These are phyloP conservation scores for Sebastes dallii DNA, from an alignment of 2,797 vertebrate species.

Conservation along the genomic window DNA sequence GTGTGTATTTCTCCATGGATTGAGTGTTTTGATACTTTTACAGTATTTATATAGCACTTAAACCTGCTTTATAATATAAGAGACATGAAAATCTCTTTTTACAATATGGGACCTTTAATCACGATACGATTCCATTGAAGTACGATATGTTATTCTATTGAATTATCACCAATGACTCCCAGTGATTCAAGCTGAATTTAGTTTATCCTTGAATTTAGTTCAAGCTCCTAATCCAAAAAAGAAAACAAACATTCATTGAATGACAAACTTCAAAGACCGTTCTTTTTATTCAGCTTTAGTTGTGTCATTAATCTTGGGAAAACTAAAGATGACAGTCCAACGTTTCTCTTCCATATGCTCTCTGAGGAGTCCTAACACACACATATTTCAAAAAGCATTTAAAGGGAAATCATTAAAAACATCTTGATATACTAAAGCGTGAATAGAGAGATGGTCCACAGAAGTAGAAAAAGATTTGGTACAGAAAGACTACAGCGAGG, in stretches of 20 bases:
- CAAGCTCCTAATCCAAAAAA: slow-evolving; percentile 17
- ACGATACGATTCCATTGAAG: neutral
- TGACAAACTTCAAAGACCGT: slow-evolving; percentile 24
- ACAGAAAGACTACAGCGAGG: slow-evolving; percentile 18
- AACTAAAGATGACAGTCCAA: slow-evolving; percentile 10
- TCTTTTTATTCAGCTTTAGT: slow-evolving; percentile 5
- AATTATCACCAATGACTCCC: neutral
- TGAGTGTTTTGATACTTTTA: no score
- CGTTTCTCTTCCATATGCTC: slow-evolving; percentile 18
- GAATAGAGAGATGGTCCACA: neutral
- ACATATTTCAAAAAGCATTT: neutral
- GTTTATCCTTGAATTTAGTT: slow-evolving; percentile 10
- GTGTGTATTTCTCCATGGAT: no score
- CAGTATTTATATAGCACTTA: no score
- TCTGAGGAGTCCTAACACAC: neutral
- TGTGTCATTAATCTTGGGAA: slow-evolving; percentile 21
- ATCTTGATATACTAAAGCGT: neutral
- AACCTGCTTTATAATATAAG: no score
- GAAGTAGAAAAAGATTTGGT: slow-evolving; percentile 1
- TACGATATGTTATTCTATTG: neutral
- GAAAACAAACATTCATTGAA: slow-evolving; percentile 12
- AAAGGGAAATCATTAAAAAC: slow-evolving; percentile 15
- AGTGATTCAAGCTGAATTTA: neutral
- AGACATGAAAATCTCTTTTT: no score
- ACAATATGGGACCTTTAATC: neutral